Percentiles rank a stretch among this genome's conserved stretches.
phyloP scores from a whole-genome alignment of 2,113 vertebrate species.

The Eidolon helvum region DNA sequence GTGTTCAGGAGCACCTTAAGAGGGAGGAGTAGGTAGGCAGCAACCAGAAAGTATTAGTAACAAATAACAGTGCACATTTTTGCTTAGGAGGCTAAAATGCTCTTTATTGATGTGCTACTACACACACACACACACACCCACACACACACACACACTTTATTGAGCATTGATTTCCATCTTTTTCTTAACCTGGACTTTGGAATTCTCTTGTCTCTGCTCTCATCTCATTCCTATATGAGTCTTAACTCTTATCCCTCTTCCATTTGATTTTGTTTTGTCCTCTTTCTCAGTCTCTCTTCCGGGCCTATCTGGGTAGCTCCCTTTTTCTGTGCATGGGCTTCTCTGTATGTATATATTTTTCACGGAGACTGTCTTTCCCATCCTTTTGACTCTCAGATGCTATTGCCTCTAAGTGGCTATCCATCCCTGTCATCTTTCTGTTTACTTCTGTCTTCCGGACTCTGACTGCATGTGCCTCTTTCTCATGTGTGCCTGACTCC shows the following conservation, averaged over 20 bases:
- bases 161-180: background rate
- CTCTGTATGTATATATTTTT: background rate
- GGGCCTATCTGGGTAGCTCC: background rate
- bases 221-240: background rate
- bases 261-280: background rate
- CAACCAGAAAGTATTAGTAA: conserved; percentile 6
- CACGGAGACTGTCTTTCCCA: background rate
- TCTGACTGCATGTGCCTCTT: background rate
- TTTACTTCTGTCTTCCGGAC: conserved; percentile 43
- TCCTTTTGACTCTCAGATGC: background rate
- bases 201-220: background rate
- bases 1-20: background rate
- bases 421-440: conserved; percentile 9
- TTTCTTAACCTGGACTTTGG: conserved; percentile 1
- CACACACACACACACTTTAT: background rate
- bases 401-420: conserved; percentile 33
- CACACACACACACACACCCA: background rate
- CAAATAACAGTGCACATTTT: background rate
- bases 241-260: background rate
- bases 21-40: background rate
- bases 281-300: background rate
- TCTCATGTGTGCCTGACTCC: background rate
- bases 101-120: background rate
- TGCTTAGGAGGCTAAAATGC: background rate
- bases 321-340: background rate